Conservation (phyloP, 1,140 invertebrate genomes). For the Drosophila punjabiensis region DNA sequence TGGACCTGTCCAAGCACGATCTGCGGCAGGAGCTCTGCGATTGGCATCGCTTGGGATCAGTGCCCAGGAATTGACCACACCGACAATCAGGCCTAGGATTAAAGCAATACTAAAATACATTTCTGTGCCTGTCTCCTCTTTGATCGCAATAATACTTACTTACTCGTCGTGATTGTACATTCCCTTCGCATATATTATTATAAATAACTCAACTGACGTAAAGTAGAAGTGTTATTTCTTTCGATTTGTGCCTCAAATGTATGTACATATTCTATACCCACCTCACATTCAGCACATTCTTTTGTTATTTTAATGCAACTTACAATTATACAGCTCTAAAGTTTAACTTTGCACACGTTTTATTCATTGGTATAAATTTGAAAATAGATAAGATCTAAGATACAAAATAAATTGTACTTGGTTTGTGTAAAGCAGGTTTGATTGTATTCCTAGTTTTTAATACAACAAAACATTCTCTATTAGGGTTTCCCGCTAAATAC, state of each 20-base stretch:
- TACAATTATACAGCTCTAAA: slow-evolving; percentile 22
- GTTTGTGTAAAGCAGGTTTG: slow-evolving; percentile 10
- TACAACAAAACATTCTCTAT: slow-evolving; percentile 12
- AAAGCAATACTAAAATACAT: slow-evolving; percentile 55
- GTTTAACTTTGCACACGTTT: slow-evolving; percentile 10
- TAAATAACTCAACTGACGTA: slow-evolving; percentile 35
- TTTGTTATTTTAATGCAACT: slow-evolving; percentile 15
- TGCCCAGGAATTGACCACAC: slow-evolving; percentile 85
- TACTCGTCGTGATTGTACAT: slow-evolving; percentile 82
- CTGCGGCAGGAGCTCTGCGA: slow-evolving; percentile 91
- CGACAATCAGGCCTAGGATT: slow-evolving; percentile 57
- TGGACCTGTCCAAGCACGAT: slow-evolving; percentile 90
- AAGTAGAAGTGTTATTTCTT: slow-evolving; percentile 44
- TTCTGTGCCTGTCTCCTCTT: slow-evolving; percentile 72
- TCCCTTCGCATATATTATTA: slow-evolving; percentile 62
- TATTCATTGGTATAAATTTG: slow-evolving; percentile 1
- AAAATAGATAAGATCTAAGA: slow-evolving; percentile 1
- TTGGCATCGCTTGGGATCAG: slow-evolving; percentile 91
- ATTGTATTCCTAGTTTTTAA: slow-evolving; percentile 19
- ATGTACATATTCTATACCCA: slow-evolving; percentile 35
- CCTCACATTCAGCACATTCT: slow-evolving; percentile 22
- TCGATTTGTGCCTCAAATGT: slow-evolving; percentile 37
- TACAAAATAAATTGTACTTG: slow-evolving; percentile 13
- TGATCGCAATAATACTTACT: slow-evolving; percentile 76
- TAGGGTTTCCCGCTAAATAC: slow-evolving; percentile 7